These are phyloP conservation scores for Nysson spinosus DNA, from an alignment of 2,888 invertebrate species.

Conservation along the genomic window DNA sequence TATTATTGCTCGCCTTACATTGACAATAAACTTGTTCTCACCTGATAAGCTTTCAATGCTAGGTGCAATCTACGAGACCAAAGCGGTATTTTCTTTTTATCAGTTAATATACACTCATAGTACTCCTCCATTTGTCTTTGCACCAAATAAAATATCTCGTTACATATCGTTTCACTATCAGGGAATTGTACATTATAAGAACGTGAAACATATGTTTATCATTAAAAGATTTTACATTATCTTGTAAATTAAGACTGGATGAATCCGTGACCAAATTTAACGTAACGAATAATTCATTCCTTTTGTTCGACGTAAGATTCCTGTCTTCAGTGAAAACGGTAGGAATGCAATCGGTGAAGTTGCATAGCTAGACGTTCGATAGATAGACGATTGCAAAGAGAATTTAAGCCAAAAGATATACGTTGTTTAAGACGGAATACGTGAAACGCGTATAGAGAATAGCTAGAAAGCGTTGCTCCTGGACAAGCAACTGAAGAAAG, in stretches of 20 bases:
- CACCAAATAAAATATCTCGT: constrained; percentile 94
- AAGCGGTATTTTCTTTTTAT: constrained; percentile 89
- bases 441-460: constrained; percentile 11
- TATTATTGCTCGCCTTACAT: background rate
- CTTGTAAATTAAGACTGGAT: too few relatives aligned
- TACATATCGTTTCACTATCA: constrained; percentile 94
- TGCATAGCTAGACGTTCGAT: background rate
- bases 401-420: constrained; percentile 23
- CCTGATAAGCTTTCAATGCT: constrained; percentile 85
- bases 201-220: too few relatives aligned
- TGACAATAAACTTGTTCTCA: constrained; percentile 51
- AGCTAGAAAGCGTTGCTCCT: constrained; percentile 24
- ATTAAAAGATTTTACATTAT: too few relatives aligned
- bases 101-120: constrained; percentile 89
- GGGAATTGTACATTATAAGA: constrained; percentile 18
- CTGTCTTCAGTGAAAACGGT: constrained; percentile 11
- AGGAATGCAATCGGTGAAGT: constrained; percentile 9
- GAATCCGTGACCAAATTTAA: too few relatives aligned
- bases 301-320: too few relatives aligned
- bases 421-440: constrained; percentile 26
- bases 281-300: too few relatives aligned
- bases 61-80: constrained; percentile 94
- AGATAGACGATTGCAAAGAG: constrained; percentile 12
- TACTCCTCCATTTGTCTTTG: constrained; percentile 94
- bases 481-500: constrained; percentile 41